A percentile compares a stretch with the other conserved stretches of the same genome.
Evolutionary conservation across 2,888 invertebrate genomes (phyloP).

Genomic region (Drosophila flavopinicola): DNA sequence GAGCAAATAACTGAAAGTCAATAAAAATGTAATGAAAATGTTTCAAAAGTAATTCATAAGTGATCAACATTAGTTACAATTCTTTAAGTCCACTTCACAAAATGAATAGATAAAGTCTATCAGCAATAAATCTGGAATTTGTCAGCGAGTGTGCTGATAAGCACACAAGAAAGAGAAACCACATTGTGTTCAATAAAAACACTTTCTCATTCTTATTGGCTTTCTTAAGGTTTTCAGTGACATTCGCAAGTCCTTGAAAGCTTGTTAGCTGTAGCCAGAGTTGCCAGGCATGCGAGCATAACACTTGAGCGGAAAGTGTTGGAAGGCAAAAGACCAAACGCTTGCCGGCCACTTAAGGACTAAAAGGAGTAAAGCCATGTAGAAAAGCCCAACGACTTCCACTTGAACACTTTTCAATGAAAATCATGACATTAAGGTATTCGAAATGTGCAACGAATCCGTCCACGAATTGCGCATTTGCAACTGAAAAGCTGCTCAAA

Average conservation of each 20-base stretch:
- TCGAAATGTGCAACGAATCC: conserved; percentile 70
- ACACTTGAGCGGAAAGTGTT: conserved; percentile 69
- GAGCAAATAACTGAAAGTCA: too few relatives aligned
- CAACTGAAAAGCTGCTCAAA: conserved; percentile 54
- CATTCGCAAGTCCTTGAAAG: conserved; percentile 23
- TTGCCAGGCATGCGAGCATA: conserved; percentile 28
- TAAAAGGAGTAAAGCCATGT: conserved; percentile 44
- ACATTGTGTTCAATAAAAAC: not conserved
- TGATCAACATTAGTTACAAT: too few relatives aligned
- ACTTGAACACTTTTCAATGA: conserved; percentile 80
- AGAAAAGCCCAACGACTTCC: conserved; percentile 79
- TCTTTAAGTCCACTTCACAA: too few relatives aligned
- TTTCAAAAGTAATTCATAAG: too few relatives aligned
- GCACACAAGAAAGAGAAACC: not conserved
- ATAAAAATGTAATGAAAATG: too few relatives aligned
- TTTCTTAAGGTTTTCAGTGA: not conserved
- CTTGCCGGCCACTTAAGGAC: conserved; percentile 56
- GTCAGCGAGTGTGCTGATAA: too few relatives aligned
- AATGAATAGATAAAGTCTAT: not conserved
- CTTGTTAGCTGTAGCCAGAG: conserved; percentile 25
- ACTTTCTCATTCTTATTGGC: not conserved
- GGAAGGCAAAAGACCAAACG: conserved; percentile 48
- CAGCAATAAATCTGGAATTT: too few relatives aligned
- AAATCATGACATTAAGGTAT: conserved; percentile 45
- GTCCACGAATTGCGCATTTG: conserved; percentile 67